Conservation (phyloP, 2,888 invertebrate species). For the Diarsia dahlii region DNA sequence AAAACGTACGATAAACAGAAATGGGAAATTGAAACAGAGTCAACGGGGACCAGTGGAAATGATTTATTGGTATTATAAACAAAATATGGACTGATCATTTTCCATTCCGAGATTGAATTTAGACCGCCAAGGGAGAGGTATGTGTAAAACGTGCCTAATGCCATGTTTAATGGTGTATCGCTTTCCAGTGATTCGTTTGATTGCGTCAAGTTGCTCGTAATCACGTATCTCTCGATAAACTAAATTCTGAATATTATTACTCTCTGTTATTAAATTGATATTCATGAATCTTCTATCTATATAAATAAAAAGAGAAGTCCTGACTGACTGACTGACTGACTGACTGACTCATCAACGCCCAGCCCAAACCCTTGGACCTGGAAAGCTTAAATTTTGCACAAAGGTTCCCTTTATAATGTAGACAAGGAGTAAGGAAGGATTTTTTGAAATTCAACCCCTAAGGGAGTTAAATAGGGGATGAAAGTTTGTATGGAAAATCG, state of each 20-base stretch:
- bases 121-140: constrained; percentile 80
- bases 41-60: constrained; percentile 85
- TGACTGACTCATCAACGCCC: no score
- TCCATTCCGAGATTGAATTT: constrained; percentile 86
- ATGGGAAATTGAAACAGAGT: constrained; percentile 90
- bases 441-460: no score
- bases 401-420: no score
- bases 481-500: no score
- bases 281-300: no score
- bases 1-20: constrained; percentile 88
- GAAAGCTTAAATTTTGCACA: no score
- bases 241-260: constrained; percentile 15
- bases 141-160: constrained; percentile 73
- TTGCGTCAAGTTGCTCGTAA: constrained; percentile 28
- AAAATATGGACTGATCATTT: constrained; percentile 89
- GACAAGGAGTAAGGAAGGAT: no score
- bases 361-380: no score
- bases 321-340: no score
- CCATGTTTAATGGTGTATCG: constrained; percentile 60
- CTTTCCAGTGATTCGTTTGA: constrained; percentile 50
- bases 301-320: no score
- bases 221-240: constrained; percentile 23
- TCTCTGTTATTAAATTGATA: not conserved
- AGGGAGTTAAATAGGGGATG: no score
- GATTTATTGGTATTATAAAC: constrained; percentile 89